Evolutionary conservation across 2,113 vertebrate species (phyloP), one percentile per base, ranked within the genome.

Genomic region (Amphiprion ocellaris): DNA sequence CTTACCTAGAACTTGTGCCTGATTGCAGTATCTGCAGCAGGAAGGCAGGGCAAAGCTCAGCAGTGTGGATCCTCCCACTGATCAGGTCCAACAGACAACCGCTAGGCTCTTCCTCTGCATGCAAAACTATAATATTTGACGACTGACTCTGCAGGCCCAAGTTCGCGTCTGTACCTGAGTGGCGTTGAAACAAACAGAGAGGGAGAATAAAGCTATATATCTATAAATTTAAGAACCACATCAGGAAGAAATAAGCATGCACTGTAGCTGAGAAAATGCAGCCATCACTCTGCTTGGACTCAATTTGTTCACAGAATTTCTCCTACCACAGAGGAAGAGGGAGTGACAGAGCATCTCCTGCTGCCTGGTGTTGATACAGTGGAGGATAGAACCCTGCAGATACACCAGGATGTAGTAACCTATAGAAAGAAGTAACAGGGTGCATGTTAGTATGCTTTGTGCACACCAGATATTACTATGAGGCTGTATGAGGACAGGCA

Each of bases 361-460:
- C 89, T 98, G 96, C 24, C 95, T 96, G 91, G 92, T 95, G 90
- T 98, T 98, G 88, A 99, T 94, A 19, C 97, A 94, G 72, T 99
- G 98, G 71, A 99, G 95, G 83, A 98, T 98, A 85, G 91, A 89
- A 17, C 94, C 96, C 47, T 96, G 94, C 85, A 98, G 91, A 84
- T 96, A 97, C 86, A 95, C 97, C 87, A 96, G 94, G 66, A 98
- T 91, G 62, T 97, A 98, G 90, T 94, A 95, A 64, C 95, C 98
- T 99, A 89, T 74, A 87, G 8, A 62, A 15, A 37, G 7, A 73
- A 75, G 79, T n/a, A 81, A 65, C 64, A 83, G 39, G 19, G 64
- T 33, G 4, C 14, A 4, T 47, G 55, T 72, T 67, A 21, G 58
- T 55, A 59, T 67, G 28, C 71, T 63, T 70, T 7, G 28, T 4